Evolutionary conservation across 2,797 vertebrate species (phyloP).

Genomic region (Arctocebus calabarensis): DNA sequence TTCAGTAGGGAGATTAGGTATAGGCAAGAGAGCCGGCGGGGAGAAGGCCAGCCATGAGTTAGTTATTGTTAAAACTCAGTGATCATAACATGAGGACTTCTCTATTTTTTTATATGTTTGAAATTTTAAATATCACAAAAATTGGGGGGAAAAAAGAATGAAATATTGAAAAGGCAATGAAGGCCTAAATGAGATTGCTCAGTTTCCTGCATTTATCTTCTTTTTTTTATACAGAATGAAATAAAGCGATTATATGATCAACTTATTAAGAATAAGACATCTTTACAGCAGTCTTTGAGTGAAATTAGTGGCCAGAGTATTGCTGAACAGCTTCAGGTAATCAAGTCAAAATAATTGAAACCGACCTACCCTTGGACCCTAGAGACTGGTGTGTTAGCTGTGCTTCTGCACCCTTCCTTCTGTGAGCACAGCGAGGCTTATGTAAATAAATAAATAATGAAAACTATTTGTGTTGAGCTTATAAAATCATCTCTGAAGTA

Average conservation of each 20-base stretch:
- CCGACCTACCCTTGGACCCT: neutral
- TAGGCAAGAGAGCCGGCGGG: neutral
- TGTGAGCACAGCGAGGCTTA: neutral
- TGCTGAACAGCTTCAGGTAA: slow-evolving; percentile 92
- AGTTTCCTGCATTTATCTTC: slow-evolving; percentile 58
- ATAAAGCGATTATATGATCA: slow-evolving; percentile 91
- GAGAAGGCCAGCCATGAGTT: neutral
- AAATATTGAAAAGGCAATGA: neutral
- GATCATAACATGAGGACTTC: no score
- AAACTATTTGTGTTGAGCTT: neutral
- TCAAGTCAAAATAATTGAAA: slow-evolving; percentile 8
- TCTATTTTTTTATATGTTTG: neutral
- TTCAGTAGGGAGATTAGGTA: neutral
- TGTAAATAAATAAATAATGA: neutral
- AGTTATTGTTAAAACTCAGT: neutral
- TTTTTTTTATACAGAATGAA: slow-evolving; percentile 89
- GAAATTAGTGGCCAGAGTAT: slow-evolving; percentile 77
- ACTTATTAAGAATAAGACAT: slow-evolving; percentile 89
- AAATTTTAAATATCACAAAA: slow-evolving; percentile 8
- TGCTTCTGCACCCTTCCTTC: neutral
- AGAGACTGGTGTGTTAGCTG: neutral
- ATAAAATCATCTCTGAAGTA: neutral
- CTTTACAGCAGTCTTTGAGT: slow-evolving; percentile 85
- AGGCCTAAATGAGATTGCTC: neutral
- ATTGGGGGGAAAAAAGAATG: neutral